phyloP scores from a whole-genome alignment of 1,140 invertebrate genomes.

The Oedothorax gibbosus region DNA sequence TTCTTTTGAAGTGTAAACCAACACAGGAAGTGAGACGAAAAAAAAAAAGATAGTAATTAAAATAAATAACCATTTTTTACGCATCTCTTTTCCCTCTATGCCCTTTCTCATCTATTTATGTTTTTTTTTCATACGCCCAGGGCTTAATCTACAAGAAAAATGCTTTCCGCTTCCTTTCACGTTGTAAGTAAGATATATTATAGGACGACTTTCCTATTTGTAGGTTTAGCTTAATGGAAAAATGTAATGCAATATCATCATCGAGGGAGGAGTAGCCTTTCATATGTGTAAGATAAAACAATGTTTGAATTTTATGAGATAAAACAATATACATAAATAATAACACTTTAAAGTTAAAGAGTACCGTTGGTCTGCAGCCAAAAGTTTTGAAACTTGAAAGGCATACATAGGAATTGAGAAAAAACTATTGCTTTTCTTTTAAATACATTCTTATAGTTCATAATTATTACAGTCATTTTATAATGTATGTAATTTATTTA shows the following conservation, averaged over 20 bases:
- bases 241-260: background rate
- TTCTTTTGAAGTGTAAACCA: background rate
- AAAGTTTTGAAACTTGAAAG: too few species aligned
- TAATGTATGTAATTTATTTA: too few species aligned
- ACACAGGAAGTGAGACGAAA: background rate
- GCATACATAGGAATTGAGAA: too few species aligned
- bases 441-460: too few species aligned
- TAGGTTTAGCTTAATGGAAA: slow-evolving; percentile 8
- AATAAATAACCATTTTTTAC: slow-evolving; percentile 37
- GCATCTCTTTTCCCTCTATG: background rate
- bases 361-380: too few species aligned
- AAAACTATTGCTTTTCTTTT: too few species aligned
- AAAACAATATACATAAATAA: too few species aligned
- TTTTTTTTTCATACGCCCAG: background rate
- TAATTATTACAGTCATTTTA: too few species aligned
- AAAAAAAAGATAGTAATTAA: slow-evolving; percentile 24
- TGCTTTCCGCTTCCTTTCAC: background rate
- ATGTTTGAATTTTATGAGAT: too few species aligned
- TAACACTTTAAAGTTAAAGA: too few species aligned
- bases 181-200: slow-evolving; percentile 25
- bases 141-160: slow-evolving; percentile 36
- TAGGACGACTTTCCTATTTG: slow-evolving; percentile 17
- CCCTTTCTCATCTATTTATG: background rate
- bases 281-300: too few species aligned
- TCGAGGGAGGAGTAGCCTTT: too few species aligned